Evolutionary conservation across 2,797 vertebrate species (phyloP).

Genomic region (Tapirus indicus): DNA sequence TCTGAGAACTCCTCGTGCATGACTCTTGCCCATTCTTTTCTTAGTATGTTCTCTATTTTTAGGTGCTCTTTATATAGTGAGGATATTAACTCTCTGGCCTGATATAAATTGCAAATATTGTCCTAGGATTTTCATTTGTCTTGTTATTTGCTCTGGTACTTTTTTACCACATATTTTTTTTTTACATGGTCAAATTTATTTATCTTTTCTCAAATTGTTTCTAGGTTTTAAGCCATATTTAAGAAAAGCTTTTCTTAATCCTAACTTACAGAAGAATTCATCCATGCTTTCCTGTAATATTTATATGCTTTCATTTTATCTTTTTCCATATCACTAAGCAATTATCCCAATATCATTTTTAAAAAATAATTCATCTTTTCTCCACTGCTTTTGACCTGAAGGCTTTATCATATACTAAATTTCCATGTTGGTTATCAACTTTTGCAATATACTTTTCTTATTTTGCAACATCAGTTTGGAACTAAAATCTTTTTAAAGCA

Average conservation of each 20-base stretch:
- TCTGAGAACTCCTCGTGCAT: not conserved
- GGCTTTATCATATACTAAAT: not conserved
- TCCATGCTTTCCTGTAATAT: not conserved
- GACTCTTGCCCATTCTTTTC: not conserved
- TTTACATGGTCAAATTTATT: not conserved
- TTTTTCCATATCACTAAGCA: not conserved
- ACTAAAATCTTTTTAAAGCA: not conserved
- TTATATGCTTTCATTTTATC: not conserved
- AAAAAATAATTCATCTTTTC: not conserved
- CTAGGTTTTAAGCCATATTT: conserved; percentile 39
- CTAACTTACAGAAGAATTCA: not conserved
- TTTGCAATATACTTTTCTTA: not conserved
- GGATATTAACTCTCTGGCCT: not conserved
- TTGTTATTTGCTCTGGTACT: not conserved
- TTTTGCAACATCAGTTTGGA: not conserved
- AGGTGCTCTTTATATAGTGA: not conserved
- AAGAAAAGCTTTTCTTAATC: not conserved
- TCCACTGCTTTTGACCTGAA: conserved; percentile 44
- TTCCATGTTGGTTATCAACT: not conserved
- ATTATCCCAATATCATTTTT: not conserved
- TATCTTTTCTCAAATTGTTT: not conserved
- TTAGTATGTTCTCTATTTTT: not conserved
- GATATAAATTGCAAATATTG: not conserved
- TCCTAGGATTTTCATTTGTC: not conserved
- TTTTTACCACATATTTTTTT: not conserved